Evolutionary conservation across 2,888 invertebrate genomes (phyloP).

Genomic region (Nipponacmea schrenckii): DNA sequence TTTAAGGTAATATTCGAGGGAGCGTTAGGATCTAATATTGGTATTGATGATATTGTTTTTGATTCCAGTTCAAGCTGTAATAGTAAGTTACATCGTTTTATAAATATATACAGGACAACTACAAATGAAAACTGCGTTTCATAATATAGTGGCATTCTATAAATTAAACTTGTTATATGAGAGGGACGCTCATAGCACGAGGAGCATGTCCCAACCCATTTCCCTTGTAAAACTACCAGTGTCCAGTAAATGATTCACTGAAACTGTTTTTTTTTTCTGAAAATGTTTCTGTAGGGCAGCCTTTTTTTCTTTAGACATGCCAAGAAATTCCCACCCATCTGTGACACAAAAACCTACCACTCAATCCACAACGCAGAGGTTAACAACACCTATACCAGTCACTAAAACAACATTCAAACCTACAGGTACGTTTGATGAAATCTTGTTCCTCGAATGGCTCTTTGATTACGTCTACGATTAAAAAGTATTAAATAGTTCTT

Average conservation of each 20-base stretch:
- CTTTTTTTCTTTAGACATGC: conserved; percentile 35
- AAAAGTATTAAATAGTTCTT: no score
- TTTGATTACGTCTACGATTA: no score
- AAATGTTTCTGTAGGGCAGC: no score
- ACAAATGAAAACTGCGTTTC: no score
- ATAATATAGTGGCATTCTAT: no score
- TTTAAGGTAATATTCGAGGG: conserved; percentile 60
- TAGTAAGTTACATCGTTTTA: conserved; percentile 35
- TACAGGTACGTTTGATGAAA: conserved; percentile 31
- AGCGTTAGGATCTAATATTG: conserved; percentile 53
- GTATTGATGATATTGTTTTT: conserved; percentile 60
- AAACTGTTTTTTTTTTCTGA: no score
- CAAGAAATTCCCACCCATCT: conserved; percentile 39
- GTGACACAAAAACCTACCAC: conserved; percentile 35
- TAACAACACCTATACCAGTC: conserved; percentile 24
- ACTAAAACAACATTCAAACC: conserved; percentile 33
- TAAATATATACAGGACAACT: no score
- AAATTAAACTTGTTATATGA: no score
- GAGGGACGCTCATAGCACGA: no score
- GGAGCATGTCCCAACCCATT: no score
- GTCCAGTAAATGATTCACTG: no score
- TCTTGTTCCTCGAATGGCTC: conserved; percentile 25
- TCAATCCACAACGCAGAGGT: conserved; percentile 24
- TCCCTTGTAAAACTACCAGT: no score
- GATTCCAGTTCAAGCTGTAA: conserved; percentile 37